Evolutionary conservation across 2,113 vertebrate genomes (phyloP), one percentile per base, ranked within the genome.

Genomic region (Pagrus major): DNA sequence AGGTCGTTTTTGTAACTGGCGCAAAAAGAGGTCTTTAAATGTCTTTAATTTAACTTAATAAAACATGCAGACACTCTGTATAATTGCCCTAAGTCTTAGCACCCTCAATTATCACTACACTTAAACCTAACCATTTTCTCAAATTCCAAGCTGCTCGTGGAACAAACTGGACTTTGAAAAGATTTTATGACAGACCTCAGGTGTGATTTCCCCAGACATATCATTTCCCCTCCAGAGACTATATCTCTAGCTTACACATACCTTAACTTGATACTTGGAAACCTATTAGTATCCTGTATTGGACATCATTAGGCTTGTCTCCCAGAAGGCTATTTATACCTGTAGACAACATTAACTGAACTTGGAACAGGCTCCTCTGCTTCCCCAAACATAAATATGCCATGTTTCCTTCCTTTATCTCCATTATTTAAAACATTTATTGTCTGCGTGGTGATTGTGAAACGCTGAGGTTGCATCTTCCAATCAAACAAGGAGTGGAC

Each of bases 301-400:
- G 39, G 47, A 86, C 85, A 70, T 76, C 75, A 83, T 80, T 80
- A 85, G 59, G 39, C 63, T 69, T 59, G 56, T 78, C 63, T 90
- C 70, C 75, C 70, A 67, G 63, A 80, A 27, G 31, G 76, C 56
- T 81, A 71, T 87, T 89, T 84, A 71, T 82, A 82, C 64, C 29
- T 72, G 49, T 21, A 47, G 16, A 64, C 31, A 76, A 54, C 35
- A 74, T 75, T 71, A 74, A 73, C 42, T 78, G 63, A 60, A 63
- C 27, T 60, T 65, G 33, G 52, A 31, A 29, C 47, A 44, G 67
- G 46, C 41, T 52, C 52, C 35, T 51, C 56, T 35, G 20, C 60
- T 44, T 59, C 18, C 10, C 12, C 54, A 8, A 9, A 70, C 9
- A 58, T 51, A 54, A 58, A 55, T 71, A 27, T 47, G 25, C 5